Conservation (phyloP, 2,888 invertebrate genomes). For the Hedychridium roseum region DNA sequence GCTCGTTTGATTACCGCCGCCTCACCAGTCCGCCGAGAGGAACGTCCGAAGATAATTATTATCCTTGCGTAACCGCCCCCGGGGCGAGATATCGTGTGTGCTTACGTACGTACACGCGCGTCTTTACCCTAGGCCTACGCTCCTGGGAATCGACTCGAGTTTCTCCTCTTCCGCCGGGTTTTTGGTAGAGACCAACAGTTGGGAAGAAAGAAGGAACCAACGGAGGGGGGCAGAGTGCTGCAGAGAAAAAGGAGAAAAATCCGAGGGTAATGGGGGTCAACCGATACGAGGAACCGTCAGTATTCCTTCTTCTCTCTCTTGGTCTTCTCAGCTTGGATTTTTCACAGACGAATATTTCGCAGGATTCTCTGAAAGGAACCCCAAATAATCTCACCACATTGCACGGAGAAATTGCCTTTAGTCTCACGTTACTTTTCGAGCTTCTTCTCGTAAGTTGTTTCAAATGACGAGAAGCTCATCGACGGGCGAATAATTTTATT, state of each 20-base stretch:
- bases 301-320: neutral
- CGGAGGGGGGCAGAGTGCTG: neutral
- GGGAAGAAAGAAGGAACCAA: slow-evolving; percentile 2
- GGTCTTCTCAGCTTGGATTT: too few species aligned
- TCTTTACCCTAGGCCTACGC: slow-evolving; percentile 22
- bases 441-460: too few species aligned
- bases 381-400: too few species aligned
- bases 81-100: slow-evolving; percentile 41
- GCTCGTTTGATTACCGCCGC: slow-evolving; percentile 48
- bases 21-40: slow-evolving; percentile 39
- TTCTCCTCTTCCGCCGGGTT: slow-evolving; percentile 1
- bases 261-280: slow-evolving; percentile 25
- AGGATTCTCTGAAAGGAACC: too few species aligned
- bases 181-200: slow-evolving; percentile 12
- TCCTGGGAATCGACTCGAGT: slow-evolving; percentile 29
- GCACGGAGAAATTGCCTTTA: too few species aligned
- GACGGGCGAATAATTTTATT: too few species aligned
- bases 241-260: slow-evolving; percentile 16
- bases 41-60: slow-evolving; percentile 45
- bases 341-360: too few species aligned
- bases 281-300: slow-evolving; percentile 14
- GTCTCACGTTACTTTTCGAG: too few species aligned
- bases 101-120: slow-evolving; percentile 18
- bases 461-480: too few species aligned
- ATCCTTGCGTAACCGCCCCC: slow-evolving; percentile 46